These are phyloP conservation scores for Glyphotaelius pellucidus DNA, from an alignment of 2,888 invertebrate genomes.

Conservation along the genomic window DNA sequence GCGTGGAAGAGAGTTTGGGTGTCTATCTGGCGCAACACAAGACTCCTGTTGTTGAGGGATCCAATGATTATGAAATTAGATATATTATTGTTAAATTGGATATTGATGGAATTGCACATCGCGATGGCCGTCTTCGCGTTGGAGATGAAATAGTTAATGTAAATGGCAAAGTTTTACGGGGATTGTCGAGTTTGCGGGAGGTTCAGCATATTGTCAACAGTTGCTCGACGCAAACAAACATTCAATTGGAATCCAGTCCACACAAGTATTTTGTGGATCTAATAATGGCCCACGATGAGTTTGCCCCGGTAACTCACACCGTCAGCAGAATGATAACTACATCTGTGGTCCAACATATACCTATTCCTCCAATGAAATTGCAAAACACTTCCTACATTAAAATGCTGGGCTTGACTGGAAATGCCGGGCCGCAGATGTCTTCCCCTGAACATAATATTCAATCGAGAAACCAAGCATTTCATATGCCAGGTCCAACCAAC, in stretches of 20 bases:
- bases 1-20: constrained; percentile 83
- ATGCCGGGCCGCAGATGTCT: neutral
- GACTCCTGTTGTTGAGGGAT: constrained; percentile 75
- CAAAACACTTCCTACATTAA: constrained; percentile 57
- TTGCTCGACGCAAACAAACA: constrained; percentile 74
- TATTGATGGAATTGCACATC: constrained; percentile 82
- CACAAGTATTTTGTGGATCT: constrained; percentile 78
- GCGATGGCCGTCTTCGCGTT: constrained; percentile 88
- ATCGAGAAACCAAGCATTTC: constrained; percentile 24
- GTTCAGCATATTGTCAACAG: constrained; percentile 79
- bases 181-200: constrained; percentile 82
- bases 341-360: constrained; percentile 65
- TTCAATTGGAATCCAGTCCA: constrained; percentile 72
- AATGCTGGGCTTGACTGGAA: constrained; percentile 6
- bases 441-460: constrained; percentile 14
- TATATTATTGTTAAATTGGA: constrained; percentile 82
- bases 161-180: constrained; percentile 88
- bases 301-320: constrained; percentile 75
- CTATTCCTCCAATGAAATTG: constrained; percentile 57
- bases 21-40: constrained; percentile 84
- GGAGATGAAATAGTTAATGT: constrained; percentile 95
- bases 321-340: constrained; percentile 70
- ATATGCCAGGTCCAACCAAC: constrained; percentile 32
- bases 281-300: constrained; percentile 82
- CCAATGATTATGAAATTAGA: constrained; percentile 79